Percentiles rank a stretch among this genome's conserved stretches.
phyloP scores from a whole-genome alignment of 1,140 invertebrate species.

The Hesperophylax magnus region DNA sequence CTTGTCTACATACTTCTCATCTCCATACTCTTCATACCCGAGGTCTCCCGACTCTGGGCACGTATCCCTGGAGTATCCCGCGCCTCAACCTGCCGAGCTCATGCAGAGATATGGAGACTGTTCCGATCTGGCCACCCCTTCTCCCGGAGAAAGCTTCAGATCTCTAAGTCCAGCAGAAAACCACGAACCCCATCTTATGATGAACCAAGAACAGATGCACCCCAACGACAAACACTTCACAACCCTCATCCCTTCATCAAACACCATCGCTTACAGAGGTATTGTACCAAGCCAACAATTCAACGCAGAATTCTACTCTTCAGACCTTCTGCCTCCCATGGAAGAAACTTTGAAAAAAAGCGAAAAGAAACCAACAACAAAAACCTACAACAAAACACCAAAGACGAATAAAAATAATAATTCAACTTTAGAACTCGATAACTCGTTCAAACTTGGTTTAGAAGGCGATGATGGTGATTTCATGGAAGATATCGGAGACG shows the following conservation, averaged over 20 bases:
- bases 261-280: slow-evolving; percentile 68
- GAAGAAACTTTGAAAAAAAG: slow-evolving; percentile 17
- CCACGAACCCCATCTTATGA: slow-evolving; percentile 1
- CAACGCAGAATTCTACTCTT: slow-evolving; percentile 45
- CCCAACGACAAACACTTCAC: slow-evolving; percentile 52
- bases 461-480: slow-evolving; percentile 50
- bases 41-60: slow-evolving; percentile 68
- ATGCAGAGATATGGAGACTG: slow-evolving; percentile 61
- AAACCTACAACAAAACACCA: slow-evolving; percentile 49
- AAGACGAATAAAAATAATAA: slow-evolving; percentile 45
- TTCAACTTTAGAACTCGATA: slow-evolving; percentile 4
- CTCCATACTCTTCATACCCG: slow-evolving; percentile 64
- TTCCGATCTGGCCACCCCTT: slow-evolving; percentile 54
- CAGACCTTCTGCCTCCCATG: slow-evolving; percentile 35
- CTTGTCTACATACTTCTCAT: slow-evolving; percentile 59
- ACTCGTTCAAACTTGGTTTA: slow-evolving; percentile 19
- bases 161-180: slow-evolving; percentile 54
- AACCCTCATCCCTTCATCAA: slow-evolving; percentile 59
- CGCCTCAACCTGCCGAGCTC: slow-evolving; percentile 63
- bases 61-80: slow-evolving; percentile 66
- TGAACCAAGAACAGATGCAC: slow-evolving; percentile 35
- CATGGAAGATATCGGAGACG: slow-evolving; percentile 58
- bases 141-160: slow-evolving; percentile 55
- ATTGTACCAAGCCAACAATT: slow-evolving; percentile 47
- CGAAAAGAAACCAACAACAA: slow-evolving; percentile 36